Evolutionary conservation across 2,113 vertebrate genomes (phyloP).

Genomic region (Procavia capensis): DNA sequence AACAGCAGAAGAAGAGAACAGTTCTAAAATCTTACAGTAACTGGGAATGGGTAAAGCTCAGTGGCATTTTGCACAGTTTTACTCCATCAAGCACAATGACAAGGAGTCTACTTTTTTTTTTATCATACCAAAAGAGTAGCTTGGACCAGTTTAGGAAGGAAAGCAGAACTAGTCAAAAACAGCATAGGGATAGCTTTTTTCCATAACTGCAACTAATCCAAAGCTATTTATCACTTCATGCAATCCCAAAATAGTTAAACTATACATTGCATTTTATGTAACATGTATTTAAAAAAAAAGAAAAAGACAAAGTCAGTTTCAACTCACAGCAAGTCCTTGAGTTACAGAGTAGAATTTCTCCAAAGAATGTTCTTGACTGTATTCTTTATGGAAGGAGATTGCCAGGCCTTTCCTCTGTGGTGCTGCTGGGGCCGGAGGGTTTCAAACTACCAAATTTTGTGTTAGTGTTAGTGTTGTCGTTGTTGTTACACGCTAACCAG

Average conservation of each 20-base stretch:
- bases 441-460: neutral
- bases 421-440: neutral
- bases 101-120: neutral
- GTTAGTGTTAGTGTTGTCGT: neutral
- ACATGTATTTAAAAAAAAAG: neutral
- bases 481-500: neutral
- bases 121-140: neutral
- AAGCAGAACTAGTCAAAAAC: slow-evolving; percentile 8
- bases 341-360: neutral
- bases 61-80: slow-evolving; percentile 31
- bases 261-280: neutral
- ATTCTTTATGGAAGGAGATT: too few species aligned
- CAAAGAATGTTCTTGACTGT: neutral
- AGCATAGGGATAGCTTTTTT: neutral
- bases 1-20: neutral
- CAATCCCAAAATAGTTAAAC: neutral
- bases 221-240: neutral
- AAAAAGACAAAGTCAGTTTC: neutral
- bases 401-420: too few species aligned
- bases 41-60: neutral
- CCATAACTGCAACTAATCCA: neutral
- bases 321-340: neutral
- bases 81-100: neutral
- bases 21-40: neutral
- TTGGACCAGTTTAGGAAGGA: neutral